Conservation (phyloP, 2,888 invertebrate genomes). For the Drosophila histrio region DNA sequence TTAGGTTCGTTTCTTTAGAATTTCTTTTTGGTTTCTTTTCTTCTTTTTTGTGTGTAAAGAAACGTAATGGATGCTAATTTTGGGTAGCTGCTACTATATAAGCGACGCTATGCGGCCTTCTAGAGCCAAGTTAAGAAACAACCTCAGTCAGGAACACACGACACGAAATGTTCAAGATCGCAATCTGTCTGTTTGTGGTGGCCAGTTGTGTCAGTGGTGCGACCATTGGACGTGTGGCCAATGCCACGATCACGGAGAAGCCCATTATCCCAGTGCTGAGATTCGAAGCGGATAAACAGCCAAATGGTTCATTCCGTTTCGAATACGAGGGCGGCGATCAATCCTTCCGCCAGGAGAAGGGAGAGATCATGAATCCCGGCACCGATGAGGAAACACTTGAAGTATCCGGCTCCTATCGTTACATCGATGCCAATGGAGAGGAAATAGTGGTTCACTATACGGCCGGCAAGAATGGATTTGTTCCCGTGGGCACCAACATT, state of each 20-base stretch:
- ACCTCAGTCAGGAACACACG: constrained; percentile 37
- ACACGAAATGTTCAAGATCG: constrained; percentile 70
- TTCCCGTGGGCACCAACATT: constrained; percentile 82
- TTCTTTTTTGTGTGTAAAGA: constrained; percentile 20
- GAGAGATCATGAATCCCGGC: constrained; percentile 67
- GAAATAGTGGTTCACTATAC: constrained; percentile 81
- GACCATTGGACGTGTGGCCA: constrained; percentile 53
- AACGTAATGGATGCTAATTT: constrained; percentile 77
- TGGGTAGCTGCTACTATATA: constrained; percentile 75
- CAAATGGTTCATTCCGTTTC: constrained; percentile 81
- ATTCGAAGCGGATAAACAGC: constrained; percentile 67
- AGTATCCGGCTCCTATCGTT: constrained; percentile 81
- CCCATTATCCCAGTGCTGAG: constrained; percentile 68
- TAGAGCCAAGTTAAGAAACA: constrained; percentile 49
- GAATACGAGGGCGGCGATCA: constrained; percentile 80
- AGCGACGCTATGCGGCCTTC: constrained; percentile 42
- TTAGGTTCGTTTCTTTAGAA: constrained; percentile 68
- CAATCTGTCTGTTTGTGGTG: constrained; percentile 68
- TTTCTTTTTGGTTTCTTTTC: constrained; percentile 53
- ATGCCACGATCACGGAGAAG: constrained; percentile 60
- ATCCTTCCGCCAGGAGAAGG: constrained; percentile 73
- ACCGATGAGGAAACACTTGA: constrained; percentile 80
- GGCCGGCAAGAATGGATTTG: constrained; percentile 83
- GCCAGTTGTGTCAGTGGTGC: constrained; percentile 62
- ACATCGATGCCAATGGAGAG: constrained; percentile 80